phyloP scores from a whole-genome alignment of 2,888 invertebrate species.

The Miltochrista miniata region DNA sequence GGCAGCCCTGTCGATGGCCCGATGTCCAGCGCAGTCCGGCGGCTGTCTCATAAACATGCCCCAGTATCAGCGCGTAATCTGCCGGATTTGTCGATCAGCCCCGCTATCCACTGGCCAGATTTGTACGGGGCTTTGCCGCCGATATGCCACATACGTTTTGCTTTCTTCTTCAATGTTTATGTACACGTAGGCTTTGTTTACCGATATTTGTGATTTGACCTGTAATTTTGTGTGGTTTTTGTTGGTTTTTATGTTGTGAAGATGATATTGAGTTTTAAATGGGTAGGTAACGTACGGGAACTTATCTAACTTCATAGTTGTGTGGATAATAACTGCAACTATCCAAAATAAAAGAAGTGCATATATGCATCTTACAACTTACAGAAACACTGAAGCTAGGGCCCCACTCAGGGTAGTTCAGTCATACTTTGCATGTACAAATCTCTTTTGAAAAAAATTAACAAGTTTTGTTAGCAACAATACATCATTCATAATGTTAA shows the following conservation, averaged over 20 bases:
- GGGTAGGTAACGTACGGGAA: too few species aligned
- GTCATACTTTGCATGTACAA: too few species aligned
- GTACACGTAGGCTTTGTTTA: conserved; percentile 68
- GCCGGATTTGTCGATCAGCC: conserved; percentile 83
- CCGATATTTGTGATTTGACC: conserved; percentile 32
- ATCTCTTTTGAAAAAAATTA: too few species aligned
- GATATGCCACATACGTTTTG: conserved; percentile 78
- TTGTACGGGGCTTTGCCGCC: conserved; percentile 78
- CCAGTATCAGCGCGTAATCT: conserved; percentile 83
- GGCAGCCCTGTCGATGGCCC: conserved; percentile 56
- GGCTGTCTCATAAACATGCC: conserved; percentile 80
- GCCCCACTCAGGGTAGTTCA: too few species aligned
- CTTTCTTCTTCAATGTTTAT: conserved; percentile 78
- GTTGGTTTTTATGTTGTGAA: not conserved
- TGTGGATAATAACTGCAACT: too few species aligned
- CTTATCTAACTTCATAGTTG: too few species aligned
- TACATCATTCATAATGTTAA: too few species aligned
- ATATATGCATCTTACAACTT: too few species aligned
- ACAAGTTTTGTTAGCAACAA: too few species aligned
- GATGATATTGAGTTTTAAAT: not conserved
- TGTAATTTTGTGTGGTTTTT: conserved; percentile 26
- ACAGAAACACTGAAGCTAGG: too few species aligned
- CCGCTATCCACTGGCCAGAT: conserved; percentile 79
- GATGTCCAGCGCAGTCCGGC: conserved; percentile 58
- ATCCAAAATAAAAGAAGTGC: too few species aligned